Base-by-base conservation (phyloP, 2,888 invertebrate species). In the Gibbula magus region DNA sequence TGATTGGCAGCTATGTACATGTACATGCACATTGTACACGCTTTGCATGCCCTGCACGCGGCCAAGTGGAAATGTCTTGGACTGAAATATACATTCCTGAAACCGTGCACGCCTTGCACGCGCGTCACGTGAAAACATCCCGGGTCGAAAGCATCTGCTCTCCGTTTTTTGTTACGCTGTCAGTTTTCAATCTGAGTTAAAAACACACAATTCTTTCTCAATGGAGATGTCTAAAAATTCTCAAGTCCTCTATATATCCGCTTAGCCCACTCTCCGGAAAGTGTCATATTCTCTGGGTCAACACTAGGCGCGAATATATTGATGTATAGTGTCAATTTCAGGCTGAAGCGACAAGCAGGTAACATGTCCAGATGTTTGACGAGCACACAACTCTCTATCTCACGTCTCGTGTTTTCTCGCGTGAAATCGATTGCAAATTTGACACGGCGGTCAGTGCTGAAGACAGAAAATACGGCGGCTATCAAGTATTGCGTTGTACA, bases 291-390 rank as follows among this genome's bases (percentile, higher is more conserved):
- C 75, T 16, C 29, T 32, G 32, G 29, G 54, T 54, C 53, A 75
- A 75, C 75, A 75, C 32, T 10, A 54, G 75, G 75, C 75, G 75
- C 35, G 75, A 75, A 75, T 53, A 75, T 75, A 75, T 75, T 54
- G 75, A 75, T 75, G 54, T 75, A 75, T 75, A 53, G 75, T 75
- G 75, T 75, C 75, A 75, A 75, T 75, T 25, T 75, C 54, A n/a
- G 54, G 16, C 29, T 18, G 54, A 18, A 52, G 29, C 18, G 25
- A 32, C 32, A 54, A n/a, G 20, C 35, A 20, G 29, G 29, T 2
- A 54, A 25, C 75, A 75, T 75, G 75, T 75, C 75, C 54, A 8
- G 32, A 10, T 75, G 75, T 75, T 75, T 75, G 54, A 18, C 32
- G 32, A 75, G 75, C 75, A 75, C 54, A 75, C 75, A 75, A 53